Base-by-base conservation (phyloP, 2,113 vertebrate species). In the Canis aureus region DNA sequence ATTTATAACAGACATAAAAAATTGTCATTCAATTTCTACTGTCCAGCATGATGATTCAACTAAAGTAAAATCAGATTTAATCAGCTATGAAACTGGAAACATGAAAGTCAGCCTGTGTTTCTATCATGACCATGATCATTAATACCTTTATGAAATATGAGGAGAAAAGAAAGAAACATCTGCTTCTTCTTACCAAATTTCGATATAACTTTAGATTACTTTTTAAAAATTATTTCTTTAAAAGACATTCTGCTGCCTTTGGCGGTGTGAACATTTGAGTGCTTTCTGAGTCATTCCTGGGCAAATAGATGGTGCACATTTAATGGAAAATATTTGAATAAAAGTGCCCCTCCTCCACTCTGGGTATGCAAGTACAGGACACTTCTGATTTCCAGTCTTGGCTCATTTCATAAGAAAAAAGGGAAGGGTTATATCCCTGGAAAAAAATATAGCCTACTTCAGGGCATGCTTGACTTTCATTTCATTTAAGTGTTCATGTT, bases 41-140 rank as follows among this genome's bases (percentile, higher is more conserved):
- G 97, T 97, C 66, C 89, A 83, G 29, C 0, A 4, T 53, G 35
- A 92, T 23, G n/a, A 97, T 69, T 95, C 93, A 86, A n/a, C 15
- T 93, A 95, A 94, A 93, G 78, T 51, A 91, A 97, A 93, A 59
- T 88, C 91, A 82, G 71, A 90, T 94, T 88, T 66, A 83, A 67
- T 94, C 78, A 85, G 35, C 91, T 59, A 83, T 15, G 79, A 93
- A 91, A 76, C 67, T 83, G 10, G 88, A 85, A 97, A 96, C 74
- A 83, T 53, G n/a, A 80, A 86, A 93, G 57, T 55, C 94, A 94
- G 55, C 32, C 2, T 38, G 76, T 8, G 49, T 35, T 79, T 60
- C 66, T 3, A 43, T 92, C 16, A 66, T 43, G 88, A 49, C 57
- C 91, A 87, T 49, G 53, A 93, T 95, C 35, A 89, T 23, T 83